A percentile compares a stretch with the other conserved stretches of the same genome.
These are phyloP conservation scores for Drosophila aff. DNA, from an alignment of 1,140 invertebrate species.

Conservation along the genomic window DNA sequence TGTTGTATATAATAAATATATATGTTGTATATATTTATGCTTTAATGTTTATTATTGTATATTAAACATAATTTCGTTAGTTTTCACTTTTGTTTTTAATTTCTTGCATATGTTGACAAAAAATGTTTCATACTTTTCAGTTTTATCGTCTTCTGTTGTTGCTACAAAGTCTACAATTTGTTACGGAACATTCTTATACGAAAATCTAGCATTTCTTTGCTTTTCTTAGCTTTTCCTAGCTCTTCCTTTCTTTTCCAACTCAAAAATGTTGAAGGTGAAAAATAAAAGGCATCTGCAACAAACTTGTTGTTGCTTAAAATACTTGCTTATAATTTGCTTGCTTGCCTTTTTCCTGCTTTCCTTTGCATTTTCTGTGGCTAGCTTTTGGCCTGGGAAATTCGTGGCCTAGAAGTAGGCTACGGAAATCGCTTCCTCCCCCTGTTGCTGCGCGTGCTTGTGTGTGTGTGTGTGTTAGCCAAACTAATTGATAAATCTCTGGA, in stretches of 20 bases:
- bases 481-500: conserved; percentile 20
- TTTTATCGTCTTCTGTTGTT: conserved; percentile 82
- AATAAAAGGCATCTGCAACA: conserved; percentile 50
- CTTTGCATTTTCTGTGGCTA: conserved; percentile 21
- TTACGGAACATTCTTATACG: conserved; percentile 82
- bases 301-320: conserved; percentile 60
- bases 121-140: conserved; percentile 77
- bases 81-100: conserved; percentile 38
- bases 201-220: conserved; percentile 49
- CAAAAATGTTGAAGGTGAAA: conserved; percentile 27
- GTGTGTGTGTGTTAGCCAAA: conserved; percentile 24
- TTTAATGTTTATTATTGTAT: conserved; percentile 70
- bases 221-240: not conserved
- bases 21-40: conserved; percentile 27
- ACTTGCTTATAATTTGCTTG: conserved; percentile 33
- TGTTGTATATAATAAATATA: conserved; percentile 67
- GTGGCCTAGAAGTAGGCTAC: conserved; percentile 54
- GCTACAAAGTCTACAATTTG: conserved; percentile 79
- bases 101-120: conserved; percentile 44
- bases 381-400: conserved; percentile 50
- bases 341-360: not conserved
- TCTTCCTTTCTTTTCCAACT: not conserved
- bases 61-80: conserved; percentile 75
- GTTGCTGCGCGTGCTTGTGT: not conserved
- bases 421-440: conserved; percentile 5